These are phyloP conservation scores for Xiphophorus hellerii DNA, from an alignment of 2,113 vertebrate genomes.

Conservation along the genomic window DNA sequence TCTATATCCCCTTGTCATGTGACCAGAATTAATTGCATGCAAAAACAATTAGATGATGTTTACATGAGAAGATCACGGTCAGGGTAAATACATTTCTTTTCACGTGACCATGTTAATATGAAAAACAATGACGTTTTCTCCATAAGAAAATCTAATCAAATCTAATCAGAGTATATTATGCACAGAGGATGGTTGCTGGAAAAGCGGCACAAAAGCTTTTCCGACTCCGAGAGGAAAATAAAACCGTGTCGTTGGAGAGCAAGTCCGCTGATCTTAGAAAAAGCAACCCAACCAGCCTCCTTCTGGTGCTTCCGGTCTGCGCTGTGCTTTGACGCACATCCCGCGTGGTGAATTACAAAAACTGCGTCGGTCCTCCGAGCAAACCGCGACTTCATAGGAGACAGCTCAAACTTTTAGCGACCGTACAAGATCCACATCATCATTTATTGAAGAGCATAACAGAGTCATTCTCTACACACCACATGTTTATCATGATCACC, in stretches of 20 bases:
- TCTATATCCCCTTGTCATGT: constrained; percentile 59
- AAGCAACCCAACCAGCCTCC: constrained; percentile 55
- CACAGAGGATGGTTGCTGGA: constrained; percentile 67
- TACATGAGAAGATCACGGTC: constrained; percentile 66
- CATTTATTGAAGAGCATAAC: constrained; percentile 47
- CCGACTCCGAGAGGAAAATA: constrained; percentile 58
- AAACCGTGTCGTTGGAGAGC: constrained; percentile 58
- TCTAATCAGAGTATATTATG: constrained; percentile 72
- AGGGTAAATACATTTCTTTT: constrained; percentile 70
- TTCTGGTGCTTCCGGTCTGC: constrained; percentile 41
- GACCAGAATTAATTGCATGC: constrained; percentile 75
- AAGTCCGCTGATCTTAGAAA: constrained; percentile 57
- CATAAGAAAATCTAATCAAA: constrained; percentile 65
- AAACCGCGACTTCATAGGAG: constrained; percentile 32
- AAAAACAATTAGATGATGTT: constrained; percentile 73
- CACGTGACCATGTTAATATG: constrained; percentile 61
- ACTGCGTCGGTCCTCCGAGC: constrained; percentile 48
- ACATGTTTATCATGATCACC: constrained; percentile 64
- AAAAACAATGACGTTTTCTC: constrained; percentile 56
- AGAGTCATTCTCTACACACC: constrained; percentile 58
- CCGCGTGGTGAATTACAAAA: constrained; percentile 66
- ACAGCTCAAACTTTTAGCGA: constrained; percentile 48
- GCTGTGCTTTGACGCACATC: constrained; percentile 63
- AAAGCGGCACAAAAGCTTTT: constrained; percentile 63
- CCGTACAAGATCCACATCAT: constrained; percentile 48